Base-by-base conservation (phyloP, 2,888 invertebrate species). In the Dione juno region DNA sequence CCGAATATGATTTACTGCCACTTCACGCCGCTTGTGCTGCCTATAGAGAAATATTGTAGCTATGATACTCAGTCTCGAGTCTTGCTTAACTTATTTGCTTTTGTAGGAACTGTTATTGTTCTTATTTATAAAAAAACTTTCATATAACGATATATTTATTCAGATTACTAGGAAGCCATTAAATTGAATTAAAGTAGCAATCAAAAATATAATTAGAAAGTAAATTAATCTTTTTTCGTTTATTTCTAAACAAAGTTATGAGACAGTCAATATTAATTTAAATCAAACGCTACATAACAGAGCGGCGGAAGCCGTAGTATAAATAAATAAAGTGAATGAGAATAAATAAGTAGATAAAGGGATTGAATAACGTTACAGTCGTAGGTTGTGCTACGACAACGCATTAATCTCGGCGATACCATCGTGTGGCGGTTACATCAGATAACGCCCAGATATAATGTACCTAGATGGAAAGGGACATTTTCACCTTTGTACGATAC, bases 331-430 rank as follows among this genome's bases (percentile, higher is more conserved):
- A 67, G 66, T 54, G 53, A 70, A 66, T 76, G 76, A 73, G 73
- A 76, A 77, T 73, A 77, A 82, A 84, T 82, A 81, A 80, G 78
- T 75, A 80, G 81, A 81, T 81, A 81, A 84, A 81, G 81, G 80
- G 78, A 81, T 82, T 81, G 85, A 79, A 79, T 85, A 84, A 84
- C 83, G 83, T 82, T 85, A 85, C 83, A 81, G 78, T 80, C 80
- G 80, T 80, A 68, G 72, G 78, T 80, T 54, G 67, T 72, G 53
- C 54, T 76, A 76, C 82, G 81, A 81, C 81, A 82, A 81, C 84
- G 85, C 90, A 91, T 91, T 90, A 89, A 92, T 90, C 90, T 88
- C 83, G 77, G 71, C 87, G 89, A 91, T 92, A 92, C 86, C 84
- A 90, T 90, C 91, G 80, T 80, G 82, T 82, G 80, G 80, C 81